Percentiles rank a stretch among this genome's conserved stretches.
Conservation (phyloP, 2,888 invertebrate genomes). For the Arrhopalites spinosus region DNA sequence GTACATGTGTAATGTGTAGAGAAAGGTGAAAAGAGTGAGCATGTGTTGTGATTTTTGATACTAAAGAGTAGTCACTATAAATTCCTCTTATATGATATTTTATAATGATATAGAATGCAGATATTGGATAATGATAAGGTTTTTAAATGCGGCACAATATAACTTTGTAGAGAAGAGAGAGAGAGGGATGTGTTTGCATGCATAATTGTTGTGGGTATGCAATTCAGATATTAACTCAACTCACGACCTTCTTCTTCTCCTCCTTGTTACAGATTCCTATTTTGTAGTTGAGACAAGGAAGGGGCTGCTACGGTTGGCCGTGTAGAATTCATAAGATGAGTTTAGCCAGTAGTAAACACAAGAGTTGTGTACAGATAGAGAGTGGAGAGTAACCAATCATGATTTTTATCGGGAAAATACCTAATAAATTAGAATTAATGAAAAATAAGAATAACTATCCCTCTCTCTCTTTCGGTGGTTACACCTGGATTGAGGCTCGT, state of each 20-base stretch:
- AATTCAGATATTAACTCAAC: constrained; percentile 2
- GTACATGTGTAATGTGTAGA: neutral
- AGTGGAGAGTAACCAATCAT: constrained; percentile 28
- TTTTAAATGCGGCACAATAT: neutral
- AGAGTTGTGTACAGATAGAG: neutral
- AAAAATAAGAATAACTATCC: constrained; percentile 37
- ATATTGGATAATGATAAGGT: constrained; percentile 12
- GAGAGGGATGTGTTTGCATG: neutral
- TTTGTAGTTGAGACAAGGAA: constrained; percentile 1
- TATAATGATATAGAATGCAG: neutral
- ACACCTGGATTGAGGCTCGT: constrained; percentile 26
- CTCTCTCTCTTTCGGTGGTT: too few relatives aligned
- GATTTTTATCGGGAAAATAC: constrained; percentile 41
- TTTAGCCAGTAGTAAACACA: too few relatives aligned
- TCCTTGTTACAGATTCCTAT: neutral
- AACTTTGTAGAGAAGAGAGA: neutral
- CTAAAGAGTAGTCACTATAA: neutral
- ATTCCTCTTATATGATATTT: neutral
- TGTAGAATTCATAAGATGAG: constrained; percentile 19
- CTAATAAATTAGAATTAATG: constrained; percentile 41
- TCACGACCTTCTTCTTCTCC: neutral
- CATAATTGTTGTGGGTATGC: constrained; percentile 10
- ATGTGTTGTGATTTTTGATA: neutral
- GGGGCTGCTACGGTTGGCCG: neutral
- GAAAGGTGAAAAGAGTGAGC: neutral